Evolutionary conservation across 92 coral and sea anemone species (phyloP).

Genomic region (Heliopora coerulea): DNA sequence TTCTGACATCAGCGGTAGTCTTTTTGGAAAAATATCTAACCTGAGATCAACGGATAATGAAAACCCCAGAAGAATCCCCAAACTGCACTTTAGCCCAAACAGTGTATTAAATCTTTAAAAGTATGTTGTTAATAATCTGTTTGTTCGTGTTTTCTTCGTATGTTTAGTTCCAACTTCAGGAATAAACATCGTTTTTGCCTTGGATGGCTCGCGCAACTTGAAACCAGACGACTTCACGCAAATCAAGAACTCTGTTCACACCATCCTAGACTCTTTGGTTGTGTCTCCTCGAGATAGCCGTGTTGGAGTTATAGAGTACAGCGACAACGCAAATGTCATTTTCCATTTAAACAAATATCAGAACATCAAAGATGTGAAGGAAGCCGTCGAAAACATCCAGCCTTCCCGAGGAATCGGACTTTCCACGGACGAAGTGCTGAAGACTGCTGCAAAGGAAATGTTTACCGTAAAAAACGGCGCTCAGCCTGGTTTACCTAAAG

Average conservation of each 20-base stretch:
- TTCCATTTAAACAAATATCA: slow-evolving; percentile 58
- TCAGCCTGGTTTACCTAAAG: slow-evolving; percentile 48
- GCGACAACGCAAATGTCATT: slow-evolving; percentile 76
- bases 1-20: too few species aligned
- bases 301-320: slow-evolving; percentile 78
- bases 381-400: slow-evolving; percentile 45
- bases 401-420: slow-evolving; percentile 52
- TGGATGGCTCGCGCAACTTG: slow-evolving; percentile 90
- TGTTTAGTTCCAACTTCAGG: slow-evolving; percentile 37
- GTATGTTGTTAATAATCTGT: background rate
- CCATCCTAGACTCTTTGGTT: slow-evolving; percentile 62
- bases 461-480: slow-evolving; percentile 45
- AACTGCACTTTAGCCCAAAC: too few species aligned
- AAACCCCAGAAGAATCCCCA: too few species aligned
- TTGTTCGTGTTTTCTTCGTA: background rate
- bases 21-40: too few species aligned
- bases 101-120: too few species aligned
- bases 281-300: slow-evolving; percentile 72
- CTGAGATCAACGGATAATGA: too few species aligned
- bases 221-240: slow-evolving; percentile 58
- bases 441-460: slow-evolving; percentile 44
- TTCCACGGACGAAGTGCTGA: slow-evolving; percentile 38
- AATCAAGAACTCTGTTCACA: slow-evolving; percentile 73
- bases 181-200: slow-evolving; percentile 42
- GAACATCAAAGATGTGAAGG: slow-evolving; percentile 44